Percentiles rank a stretch among this genome's conserved stretches.
Conservation (phyloP, 2,888 invertebrate genomes). For the Ophion slaviceki region DNA sequence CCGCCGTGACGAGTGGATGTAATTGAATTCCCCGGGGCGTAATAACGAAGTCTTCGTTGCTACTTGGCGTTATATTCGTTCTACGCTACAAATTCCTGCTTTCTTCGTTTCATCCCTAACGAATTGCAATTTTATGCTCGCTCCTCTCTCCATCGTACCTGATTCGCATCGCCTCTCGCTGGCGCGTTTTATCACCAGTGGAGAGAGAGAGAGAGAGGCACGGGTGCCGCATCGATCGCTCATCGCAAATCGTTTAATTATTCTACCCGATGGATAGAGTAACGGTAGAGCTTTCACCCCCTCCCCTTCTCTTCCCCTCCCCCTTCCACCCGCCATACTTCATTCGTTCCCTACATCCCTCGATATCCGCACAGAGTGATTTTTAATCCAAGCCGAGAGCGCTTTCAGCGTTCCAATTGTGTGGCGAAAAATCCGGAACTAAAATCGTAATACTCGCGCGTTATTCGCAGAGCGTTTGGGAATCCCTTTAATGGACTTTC, state of each 20-base stretch:
- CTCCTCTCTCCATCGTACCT: constrained; percentile 23
- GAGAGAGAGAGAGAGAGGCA: neutral
- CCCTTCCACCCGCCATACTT: constrained; percentile 12
- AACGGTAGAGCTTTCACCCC: constrained; percentile 46
- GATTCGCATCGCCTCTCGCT: neutral
- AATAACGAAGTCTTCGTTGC: constrained; percentile 69
- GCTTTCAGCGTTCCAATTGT: constrained; percentile 15
- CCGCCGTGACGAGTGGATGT: constrained; percentile 72
- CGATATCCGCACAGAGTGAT: constrained; percentile 71
- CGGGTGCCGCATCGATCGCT: constrained; percentile 66
- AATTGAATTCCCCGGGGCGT: constrained; percentile 74
- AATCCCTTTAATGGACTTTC: constrained; percentile 4
- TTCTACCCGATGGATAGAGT: constrained; percentile 69
- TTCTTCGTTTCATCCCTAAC: constrained; percentile 51
- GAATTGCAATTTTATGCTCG: constrained; percentile 49
- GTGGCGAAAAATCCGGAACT: constrained; percentile 32
- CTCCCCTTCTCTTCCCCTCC: neutral
- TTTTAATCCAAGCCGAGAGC: constrained; percentile 71
- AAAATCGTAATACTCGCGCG: constrained; percentile 27
- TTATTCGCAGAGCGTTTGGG: neutral
- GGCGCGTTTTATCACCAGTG: constrained; percentile 24
- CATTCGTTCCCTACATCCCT: constrained; percentile 63
- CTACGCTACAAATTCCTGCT: constrained; percentile 12
- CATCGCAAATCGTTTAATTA: constrained; percentile 75
- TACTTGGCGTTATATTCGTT: constrained; percentile 39